A percentile compares a stretch with the other conserved stretches of the same genome.
These are phyloP conservation scores for Clarias magur DNA, from an alignment of 2,113 vertebrate genomes.

Conservation along the genomic window DNA sequence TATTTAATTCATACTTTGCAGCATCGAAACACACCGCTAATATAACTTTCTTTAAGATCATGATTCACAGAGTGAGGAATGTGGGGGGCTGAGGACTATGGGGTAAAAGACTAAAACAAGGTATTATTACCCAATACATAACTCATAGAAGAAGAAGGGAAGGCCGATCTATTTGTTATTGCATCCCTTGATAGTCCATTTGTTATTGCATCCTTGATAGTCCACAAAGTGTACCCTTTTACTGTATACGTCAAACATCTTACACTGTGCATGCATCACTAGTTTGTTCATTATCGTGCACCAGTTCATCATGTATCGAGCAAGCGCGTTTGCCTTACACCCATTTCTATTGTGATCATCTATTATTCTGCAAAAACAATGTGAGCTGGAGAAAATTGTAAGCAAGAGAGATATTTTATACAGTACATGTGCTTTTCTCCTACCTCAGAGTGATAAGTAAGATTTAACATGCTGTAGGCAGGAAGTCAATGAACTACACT, in stretches of 20 bases:
- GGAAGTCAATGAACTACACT: no score
- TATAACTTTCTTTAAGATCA: not conserved
- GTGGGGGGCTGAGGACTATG: no score
- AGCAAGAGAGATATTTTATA: no score
- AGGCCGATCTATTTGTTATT: not conserved
- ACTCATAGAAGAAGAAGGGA: not conserved
- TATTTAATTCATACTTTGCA: slow-evolving; percentile 20
- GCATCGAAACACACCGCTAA: not conserved
- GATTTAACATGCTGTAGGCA: no score
- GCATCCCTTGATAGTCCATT: not conserved
- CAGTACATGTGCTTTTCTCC: no score
- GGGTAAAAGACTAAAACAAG: not conserved
- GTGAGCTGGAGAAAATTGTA: no score
- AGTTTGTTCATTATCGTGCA: not conserved
- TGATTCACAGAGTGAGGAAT: not conserved
- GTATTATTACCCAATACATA: not conserved
- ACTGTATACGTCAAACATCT: not conserved
- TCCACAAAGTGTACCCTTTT: not conserved
- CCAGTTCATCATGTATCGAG: not conserved
- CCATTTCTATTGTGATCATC: not conserved
- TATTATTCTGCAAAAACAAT: no score
- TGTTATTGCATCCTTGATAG: not conserved
- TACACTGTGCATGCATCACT: not conserved
- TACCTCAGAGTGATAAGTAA: no score
- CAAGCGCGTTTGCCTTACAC: not conserved